These are phyloP conservation scores for Akabosia matsudoensis DNA, from an alignment of 1,140 invertebrate species.

Conservation along the genomic window DNA sequence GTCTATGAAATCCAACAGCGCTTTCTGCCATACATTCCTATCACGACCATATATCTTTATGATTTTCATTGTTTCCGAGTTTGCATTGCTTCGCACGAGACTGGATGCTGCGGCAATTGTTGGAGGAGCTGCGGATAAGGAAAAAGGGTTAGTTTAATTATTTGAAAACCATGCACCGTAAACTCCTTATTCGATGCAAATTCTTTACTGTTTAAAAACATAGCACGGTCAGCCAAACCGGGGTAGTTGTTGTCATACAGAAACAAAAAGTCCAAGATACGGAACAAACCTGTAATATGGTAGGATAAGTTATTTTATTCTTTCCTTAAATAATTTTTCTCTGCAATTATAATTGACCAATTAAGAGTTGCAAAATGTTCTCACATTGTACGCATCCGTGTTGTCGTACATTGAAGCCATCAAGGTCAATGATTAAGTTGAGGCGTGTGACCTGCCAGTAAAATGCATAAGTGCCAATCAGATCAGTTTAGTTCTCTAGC, in stretches of 20 bases:
- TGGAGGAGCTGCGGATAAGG: not conserved
- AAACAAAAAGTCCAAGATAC: not conserved
- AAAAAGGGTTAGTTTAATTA: not conserved
- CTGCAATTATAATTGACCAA: not conserved
- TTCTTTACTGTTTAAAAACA: not conserved
- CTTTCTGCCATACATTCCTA: not conserved
- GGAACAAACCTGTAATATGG: not conserved
- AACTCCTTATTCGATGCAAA: not conserved
- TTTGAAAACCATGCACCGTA: not conserved
- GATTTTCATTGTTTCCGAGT: not conserved
- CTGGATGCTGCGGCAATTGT: not conserved
- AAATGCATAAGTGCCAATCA: not conserved
- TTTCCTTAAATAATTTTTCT: not conserved
- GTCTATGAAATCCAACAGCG: not conserved
- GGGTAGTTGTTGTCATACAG: conserved; percentile 14
- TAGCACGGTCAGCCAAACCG: not conserved
- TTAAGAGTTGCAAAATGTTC: not conserved
- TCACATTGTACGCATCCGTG: not conserved
- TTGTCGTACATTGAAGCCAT: not conserved
- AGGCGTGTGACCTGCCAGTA: not conserved
- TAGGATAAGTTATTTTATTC: not conserved
- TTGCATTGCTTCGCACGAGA: not conserved
- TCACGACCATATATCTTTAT: not conserved
- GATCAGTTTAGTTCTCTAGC: not conserved
- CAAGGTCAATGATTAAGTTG: not conserved